Evolutionary conservation across 1,140 invertebrate species (phyloP).

Genomic region (Drosophila tani): DNA sequence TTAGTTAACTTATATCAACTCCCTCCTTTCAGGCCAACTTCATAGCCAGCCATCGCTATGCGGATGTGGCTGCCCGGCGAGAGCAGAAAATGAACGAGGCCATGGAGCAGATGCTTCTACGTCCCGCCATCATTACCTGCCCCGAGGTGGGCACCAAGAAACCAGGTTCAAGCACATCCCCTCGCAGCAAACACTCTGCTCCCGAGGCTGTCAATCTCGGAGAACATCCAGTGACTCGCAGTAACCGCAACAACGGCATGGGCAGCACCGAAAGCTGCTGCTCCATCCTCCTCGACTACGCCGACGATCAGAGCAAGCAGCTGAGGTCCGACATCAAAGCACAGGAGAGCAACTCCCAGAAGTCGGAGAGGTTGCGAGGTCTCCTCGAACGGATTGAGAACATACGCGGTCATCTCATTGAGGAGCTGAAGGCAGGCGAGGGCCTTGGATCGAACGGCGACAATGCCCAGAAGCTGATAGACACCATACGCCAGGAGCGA

Average conservation of each 20-base stretch:
- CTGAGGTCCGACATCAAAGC: conserved; percentile 63
- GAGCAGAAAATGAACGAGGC: conserved; percentile 77
- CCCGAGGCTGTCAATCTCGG: conserved; percentile 60
- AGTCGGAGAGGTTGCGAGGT: conserved; percentile 56
- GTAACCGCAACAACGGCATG: conserved; percentile 1
- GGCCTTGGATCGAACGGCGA: conserved; percentile 14
- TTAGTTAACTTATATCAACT: not conserved
- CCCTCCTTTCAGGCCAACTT: conserved; percentile 46
- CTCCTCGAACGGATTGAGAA: conserved; percentile 68
- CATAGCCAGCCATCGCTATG: conserved; percentile 58
- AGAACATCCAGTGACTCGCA: conserved; percentile 11
- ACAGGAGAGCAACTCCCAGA: conserved; percentile 43
- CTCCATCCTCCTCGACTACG: conserved; percentile 74
- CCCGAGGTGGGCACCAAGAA: conserved; percentile 48
- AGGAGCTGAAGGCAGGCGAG: conserved; percentile 63
- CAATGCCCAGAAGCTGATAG: conserved; percentile 61
- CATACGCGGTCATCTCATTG: conserved; percentile 56
- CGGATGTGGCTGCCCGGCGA: conserved; percentile 39
- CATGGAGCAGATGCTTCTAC: conserved; percentile 70
- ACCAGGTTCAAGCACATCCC: not conserved
- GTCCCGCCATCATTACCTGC: conserved; percentile 77
- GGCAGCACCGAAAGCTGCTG: conserved; percentile 60
- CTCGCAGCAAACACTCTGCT: not conserved
- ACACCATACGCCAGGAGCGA: conserved; percentile 66
- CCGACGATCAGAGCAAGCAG: conserved; percentile 76